Conservation (phyloP, 2,113 vertebrate genomes). For the Osmerus mordax region DNA sequence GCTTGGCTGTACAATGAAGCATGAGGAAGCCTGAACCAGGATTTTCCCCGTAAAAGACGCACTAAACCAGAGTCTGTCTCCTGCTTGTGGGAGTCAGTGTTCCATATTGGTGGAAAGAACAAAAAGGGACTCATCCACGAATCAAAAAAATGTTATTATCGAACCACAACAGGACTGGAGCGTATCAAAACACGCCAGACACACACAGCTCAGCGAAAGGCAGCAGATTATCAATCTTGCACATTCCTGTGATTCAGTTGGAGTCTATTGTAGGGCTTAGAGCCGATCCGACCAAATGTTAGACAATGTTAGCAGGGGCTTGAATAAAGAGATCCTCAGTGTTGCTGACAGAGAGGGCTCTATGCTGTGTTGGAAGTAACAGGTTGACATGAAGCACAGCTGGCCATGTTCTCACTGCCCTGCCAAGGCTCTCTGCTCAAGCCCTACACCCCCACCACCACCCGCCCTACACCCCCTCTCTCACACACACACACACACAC, state of each 20-base stretch:
- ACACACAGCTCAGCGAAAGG: constrained; percentile 8
- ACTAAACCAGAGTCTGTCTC: constrained; percentile 56
- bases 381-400: constrained; percentile 66
- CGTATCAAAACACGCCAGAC: constrained; percentile 32
- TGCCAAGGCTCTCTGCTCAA: not conserved
- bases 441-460: constrained; percentile 1
- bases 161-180: not conserved
- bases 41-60: constrained; percentile 60
- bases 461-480: not conserved
- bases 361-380: constrained; percentile 35
- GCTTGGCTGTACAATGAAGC: constrained; percentile 66
- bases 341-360: constrained; percentile 42
- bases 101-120: constrained; percentile 41
- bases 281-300: constrained; percentile 48
- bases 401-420: constrained; percentile 65
- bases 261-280: constrained; percentile 31
- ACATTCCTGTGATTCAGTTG: constrained; percentile 6
- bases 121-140: no score
- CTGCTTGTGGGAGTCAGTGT: constrained; percentile 55
- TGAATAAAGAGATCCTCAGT: constrained; percentile 59
- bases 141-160: constrained; percentile 19
- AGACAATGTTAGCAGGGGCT: constrained; percentile 54
- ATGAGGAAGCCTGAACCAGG: constrained; percentile 58
- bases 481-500: constrained; percentile 11
- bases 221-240: constrained; percentile 35